A percentile compares a stretch with the other conserved stretches of the same genome.
Evolutionary conservation across 2,888 invertebrate species (phyloP).

Genomic region (Sphinx pinastri): DNA sequence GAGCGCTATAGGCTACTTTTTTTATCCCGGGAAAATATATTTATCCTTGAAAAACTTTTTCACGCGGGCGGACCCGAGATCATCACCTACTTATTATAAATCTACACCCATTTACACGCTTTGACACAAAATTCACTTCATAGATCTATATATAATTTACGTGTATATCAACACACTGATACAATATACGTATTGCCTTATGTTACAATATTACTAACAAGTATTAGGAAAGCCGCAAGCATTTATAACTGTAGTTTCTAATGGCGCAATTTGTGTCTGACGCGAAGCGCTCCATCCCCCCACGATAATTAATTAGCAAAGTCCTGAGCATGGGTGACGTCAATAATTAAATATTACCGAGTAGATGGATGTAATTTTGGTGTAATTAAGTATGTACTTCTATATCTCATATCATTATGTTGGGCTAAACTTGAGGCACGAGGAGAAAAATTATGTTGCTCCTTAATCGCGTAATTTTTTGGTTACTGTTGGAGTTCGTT

Average conservation of each 20-base stretch:
- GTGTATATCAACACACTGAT: not conserved
- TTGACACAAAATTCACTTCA: too few species aligned
- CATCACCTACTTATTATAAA: too few species aligned
- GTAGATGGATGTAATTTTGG: too few species aligned
- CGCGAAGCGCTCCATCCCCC: not conserved
- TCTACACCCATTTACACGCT: too few species aligned
- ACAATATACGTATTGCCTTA: not conserved
- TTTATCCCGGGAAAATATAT: too few species aligned
- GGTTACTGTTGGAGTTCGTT: not conserved
- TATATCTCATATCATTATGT: not conserved
- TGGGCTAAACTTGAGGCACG: too few species aligned
- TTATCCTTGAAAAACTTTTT: too few species aligned
- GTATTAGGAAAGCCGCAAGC: constrained; percentile 1
- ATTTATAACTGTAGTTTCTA: constrained; percentile 15
- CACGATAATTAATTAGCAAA: constrained; percentile 11
- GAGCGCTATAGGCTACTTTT: too few species aligned
- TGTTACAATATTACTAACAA: not conserved
- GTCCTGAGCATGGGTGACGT: not conserved
- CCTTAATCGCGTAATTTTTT: too few species aligned
- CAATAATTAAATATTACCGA: not conserved
- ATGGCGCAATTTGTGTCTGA: constrained; percentile 17
- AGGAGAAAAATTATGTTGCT: too few species aligned
- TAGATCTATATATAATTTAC: too few species aligned
- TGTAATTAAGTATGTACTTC: not conserved
- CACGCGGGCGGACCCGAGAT: too few species aligned